Evolutionary conservation across 2,797 vertebrate genomes (phyloP).

Genomic region (Merluccius polli): DNA sequence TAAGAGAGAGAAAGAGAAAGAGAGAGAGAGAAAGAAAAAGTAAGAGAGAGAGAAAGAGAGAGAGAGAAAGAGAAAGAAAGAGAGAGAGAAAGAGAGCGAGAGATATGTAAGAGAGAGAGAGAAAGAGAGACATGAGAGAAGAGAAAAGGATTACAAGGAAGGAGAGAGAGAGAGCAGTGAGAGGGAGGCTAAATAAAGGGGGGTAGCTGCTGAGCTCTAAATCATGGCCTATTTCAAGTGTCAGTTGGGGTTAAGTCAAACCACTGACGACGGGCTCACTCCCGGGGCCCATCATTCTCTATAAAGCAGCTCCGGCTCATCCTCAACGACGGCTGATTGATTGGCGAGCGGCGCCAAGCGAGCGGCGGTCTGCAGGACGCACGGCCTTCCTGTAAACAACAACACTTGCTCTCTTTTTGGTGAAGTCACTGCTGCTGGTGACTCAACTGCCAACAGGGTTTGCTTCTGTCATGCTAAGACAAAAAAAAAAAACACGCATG

Average conservation of each 20-base stretch:
- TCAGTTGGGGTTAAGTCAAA: constrained; percentile 1
- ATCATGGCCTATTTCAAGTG: neutral
- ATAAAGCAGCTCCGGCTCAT: neutral
- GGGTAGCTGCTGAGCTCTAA: neutral
- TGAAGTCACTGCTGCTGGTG: neutral
- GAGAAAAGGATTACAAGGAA: neutral
- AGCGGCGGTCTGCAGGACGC: neutral
- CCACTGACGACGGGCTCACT: neutral
- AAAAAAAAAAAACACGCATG: neutral
- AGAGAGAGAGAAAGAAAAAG: too few relatives aligned
- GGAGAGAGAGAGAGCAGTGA: too few relatives aligned
- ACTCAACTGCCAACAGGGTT: neutral
- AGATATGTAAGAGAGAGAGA: too few relatives aligned
- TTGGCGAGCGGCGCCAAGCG: neutral
- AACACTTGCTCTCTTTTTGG: neutral
- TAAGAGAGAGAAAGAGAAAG: too few relatives aligned
- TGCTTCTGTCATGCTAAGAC: neutral
- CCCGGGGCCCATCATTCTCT: neutral
- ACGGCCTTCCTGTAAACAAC: neutral
- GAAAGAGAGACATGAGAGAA: constrained; percentile 12
- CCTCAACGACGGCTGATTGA: neutral
- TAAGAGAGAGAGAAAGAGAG: constrained; percentile 22
- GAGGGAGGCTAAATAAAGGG: too few relatives aligned
- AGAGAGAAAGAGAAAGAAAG: constrained; percentile 1
- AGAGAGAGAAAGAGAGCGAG: too few relatives aligned